Evolutionary conservation across 1,140 invertebrate species (phyloP).

Genomic region (Scaptomyza montana): DNA sequence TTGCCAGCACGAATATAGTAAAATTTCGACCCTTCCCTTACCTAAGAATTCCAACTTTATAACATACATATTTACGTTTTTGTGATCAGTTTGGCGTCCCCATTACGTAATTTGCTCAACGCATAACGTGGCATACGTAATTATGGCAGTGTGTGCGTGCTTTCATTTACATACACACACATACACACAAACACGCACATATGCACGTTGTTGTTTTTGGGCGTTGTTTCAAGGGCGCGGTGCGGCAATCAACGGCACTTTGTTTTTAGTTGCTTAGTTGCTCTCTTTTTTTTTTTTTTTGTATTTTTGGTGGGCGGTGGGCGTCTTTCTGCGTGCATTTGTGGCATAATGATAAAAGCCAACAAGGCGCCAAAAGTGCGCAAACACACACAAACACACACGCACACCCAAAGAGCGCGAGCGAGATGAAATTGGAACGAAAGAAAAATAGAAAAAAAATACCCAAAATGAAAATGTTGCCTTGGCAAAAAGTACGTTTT

Average conservation of each 20-base stretch:
- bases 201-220: conserved; percentile 17
- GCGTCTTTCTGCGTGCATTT: conserved; percentile 47
- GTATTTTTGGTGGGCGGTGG: conserved; percentile 13
- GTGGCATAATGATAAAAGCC: conserved; percentile 50
- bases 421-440: conserved; percentile 21
- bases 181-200: background rate
- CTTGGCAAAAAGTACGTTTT: conserved; percentile 23
- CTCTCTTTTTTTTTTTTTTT: conserved; percentile 4
- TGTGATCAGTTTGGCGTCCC: conserved; percentile 46
- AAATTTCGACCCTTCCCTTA: background rate
- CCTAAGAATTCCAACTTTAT: background rate
- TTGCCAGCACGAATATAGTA: background rate
- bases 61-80: conserved; percentile 36
- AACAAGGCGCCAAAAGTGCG: conserved; percentile 47
- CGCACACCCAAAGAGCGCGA: too few relatives aligned
- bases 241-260: conserved; percentile 43
- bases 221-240: conserved; percentile 42
- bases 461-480: conserved; percentile 36
- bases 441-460: conserved; percentile 4
- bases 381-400: background rate
- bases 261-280: conserved; percentile 18
- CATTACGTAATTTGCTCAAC: conserved; percentile 53
- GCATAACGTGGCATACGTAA: conserved; percentile 51
- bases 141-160: conserved; percentile 35
- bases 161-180: conserved; percentile 1